These are phyloP conservation scores for Aculops lycopersici DNA, from an alignment of 1,140 invertebrate species.

Conservation along the genomic window DNA sequence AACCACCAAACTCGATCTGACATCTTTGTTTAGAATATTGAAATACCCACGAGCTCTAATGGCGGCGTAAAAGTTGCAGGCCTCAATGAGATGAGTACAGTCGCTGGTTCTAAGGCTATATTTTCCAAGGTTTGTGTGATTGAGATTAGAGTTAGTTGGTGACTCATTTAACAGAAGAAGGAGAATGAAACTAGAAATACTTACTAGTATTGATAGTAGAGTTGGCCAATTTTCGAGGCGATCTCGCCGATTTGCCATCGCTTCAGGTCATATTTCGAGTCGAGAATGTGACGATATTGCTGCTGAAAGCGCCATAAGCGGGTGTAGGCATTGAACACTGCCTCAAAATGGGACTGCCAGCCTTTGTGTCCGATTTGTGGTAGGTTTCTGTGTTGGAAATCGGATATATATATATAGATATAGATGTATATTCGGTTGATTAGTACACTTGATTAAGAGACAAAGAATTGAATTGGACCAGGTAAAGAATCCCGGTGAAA, in stretches of 20 bases:
- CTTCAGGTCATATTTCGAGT: slow-evolving; percentile 75
- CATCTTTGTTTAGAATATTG: slow-evolving; percentile 63
- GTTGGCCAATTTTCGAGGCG: slow-evolving; percentile 86
- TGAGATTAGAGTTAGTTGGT: not conserved
- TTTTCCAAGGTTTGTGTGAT: not conserved
- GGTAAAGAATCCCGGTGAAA: slow-evolving; percentile 1
- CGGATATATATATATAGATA: slow-evolving; percentile 21
- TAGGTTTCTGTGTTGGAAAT: too few relatives aligned
- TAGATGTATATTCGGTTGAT: slow-evolving; percentile 2
- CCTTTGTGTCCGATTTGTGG: slow-evolving; percentile 89
- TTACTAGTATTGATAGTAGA: slow-evolving; percentile 96
- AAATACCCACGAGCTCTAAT: slow-evolving; percentile 76
- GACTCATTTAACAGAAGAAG: not conserved
- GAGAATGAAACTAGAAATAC: slow-evolving; percentile 15
- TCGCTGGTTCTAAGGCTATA: slow-evolving; percentile 61
- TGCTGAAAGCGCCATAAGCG: slow-evolving; percentile 97
- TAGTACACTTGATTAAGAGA: not conserved
- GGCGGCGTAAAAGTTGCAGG: slow-evolving; percentile 78
- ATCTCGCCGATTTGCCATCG: slow-evolving; percentile 96
- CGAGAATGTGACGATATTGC: slow-evolving; percentile 55
- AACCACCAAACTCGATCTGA: slow-evolving; percentile 76
- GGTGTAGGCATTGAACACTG: slow-evolving; percentile 90
- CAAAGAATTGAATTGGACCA: not conserved
- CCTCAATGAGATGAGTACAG: slow-evolving; percentile 76
- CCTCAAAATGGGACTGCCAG: slow-evolving; percentile 86